Evolutionary conservation across 2,888 invertebrate genomes (phyloP).

Genomic region (Drosophila borborema): DNA sequence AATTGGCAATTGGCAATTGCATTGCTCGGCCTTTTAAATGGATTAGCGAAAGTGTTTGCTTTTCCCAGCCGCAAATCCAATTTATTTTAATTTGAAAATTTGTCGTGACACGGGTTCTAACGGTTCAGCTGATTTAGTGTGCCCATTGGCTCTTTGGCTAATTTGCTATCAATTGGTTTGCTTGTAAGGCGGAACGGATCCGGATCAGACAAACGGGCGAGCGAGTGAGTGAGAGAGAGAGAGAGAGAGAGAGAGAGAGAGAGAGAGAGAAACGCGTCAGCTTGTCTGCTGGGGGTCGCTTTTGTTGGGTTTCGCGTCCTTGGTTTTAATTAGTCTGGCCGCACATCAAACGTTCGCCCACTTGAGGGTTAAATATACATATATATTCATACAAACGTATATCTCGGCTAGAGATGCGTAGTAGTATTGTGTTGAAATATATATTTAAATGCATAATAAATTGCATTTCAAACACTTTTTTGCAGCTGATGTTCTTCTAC

Average conservation of each 20-base stretch:
- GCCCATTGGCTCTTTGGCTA: constrained; percentile 67
- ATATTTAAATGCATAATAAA: background rate
- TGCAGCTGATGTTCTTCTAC: constrained; percentile 12
- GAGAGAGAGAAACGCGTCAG: constrained; percentile 42
- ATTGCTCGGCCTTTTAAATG: constrained; percentile 57
- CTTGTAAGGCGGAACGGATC: constrained; percentile 58
- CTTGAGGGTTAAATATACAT: constrained; percentile 35
- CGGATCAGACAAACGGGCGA: background rate
- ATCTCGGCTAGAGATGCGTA: constrained; percentile 16
- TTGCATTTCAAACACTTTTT: background rate
- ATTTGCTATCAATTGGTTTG: constrained; percentile 73
- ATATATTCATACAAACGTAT: background rate
- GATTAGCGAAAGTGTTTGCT: constrained; percentile 75
- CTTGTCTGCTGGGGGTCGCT: constrained; percentile 71
- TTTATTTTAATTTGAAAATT: constrained; percentile 67
- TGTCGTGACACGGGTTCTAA: constrained; percentile 17
- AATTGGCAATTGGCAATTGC: constrained; percentile 35
- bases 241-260: constrained; percentile 13
- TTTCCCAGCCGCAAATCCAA: constrained; percentile 60
- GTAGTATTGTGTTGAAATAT: background rate
- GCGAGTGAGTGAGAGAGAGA: constrained; percentile 13
- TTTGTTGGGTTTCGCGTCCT: constrained; percentile 77
- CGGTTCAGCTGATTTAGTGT: constrained; percentile 64
- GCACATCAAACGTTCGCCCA: constrained; percentile 56
- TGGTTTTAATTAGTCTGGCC: constrained; percentile 70